Percentiles rank a stretch among this genome's conserved stretches.
These are phyloP conservation scores for Cosmorhoe ocellata DNA, from an alignment of 2,888 invertebrate genomes.

Conservation along the genomic window DNA sequence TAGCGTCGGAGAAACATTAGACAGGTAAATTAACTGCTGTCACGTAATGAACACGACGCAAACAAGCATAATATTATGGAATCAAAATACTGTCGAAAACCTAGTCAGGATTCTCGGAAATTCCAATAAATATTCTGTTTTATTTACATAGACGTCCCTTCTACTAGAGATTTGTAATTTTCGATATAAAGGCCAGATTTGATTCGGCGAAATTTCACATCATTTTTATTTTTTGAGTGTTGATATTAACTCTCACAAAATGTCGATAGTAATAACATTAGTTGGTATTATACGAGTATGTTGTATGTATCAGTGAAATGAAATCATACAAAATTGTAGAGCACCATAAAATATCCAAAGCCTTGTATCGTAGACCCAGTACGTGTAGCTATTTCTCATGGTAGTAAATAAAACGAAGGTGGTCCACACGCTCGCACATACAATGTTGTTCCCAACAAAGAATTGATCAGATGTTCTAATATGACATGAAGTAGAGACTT, in stretches of 20 bases:
- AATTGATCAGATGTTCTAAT: no score
- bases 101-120: neutral
- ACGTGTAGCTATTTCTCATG: conserved; percentile 25
- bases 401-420: conserved; percentile 31
- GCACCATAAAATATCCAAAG: conserved; percentile 16
- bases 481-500: no score
- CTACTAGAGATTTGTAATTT: neutral
- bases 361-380: conserved; percentile 17
- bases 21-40: conserved; percentile 23
- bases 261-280: no score
- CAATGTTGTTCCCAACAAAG: conserved; percentile 27
- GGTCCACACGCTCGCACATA: conserved; percentile 21
- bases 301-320: neutral
- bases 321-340: conserved; percentile 11
- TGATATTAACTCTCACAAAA: no score
- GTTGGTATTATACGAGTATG: no score
- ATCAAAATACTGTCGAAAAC: conserved; percentile 3
- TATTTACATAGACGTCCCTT: neutral
- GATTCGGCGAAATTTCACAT: neutral
- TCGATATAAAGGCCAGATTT: no score
- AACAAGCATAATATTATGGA: conserved; percentile 16
- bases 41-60: conserved; percentile 14
- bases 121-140: conserved; percentile 4
- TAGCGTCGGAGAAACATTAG: neutral
- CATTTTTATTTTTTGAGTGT: no score